phyloP scores from a whole-genome alignment of 1,140 invertebrate genomes.

The Pachyrhynchus sulphureomaculatus region DNA sequence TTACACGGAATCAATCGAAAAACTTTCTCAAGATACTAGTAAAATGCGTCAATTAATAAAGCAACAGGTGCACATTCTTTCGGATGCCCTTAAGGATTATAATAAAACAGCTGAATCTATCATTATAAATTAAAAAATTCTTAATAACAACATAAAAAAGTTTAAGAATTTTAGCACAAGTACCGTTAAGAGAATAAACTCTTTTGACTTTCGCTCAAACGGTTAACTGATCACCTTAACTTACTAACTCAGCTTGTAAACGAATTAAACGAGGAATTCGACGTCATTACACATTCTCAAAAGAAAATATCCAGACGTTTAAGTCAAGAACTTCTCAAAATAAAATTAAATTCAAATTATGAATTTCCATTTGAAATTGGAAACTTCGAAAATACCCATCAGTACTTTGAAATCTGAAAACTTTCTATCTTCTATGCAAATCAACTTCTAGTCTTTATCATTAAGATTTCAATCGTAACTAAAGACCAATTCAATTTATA shows the following conservation, averaged over 20 bases:
- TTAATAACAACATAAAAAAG: too few relatives aligned
- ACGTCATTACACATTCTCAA: conserved; percentile 23
- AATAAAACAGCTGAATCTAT: background rate
- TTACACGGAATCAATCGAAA: conserved; percentile 38
- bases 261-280: conserved; percentile 25
- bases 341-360: conserved; percentile 12
- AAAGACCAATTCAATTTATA: conserved; percentile 1
- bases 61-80: conserved; percentile 30
- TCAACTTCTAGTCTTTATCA: conserved; percentile 2
- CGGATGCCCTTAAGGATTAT: conserved; percentile 4
- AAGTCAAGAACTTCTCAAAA: background rate
- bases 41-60: conserved; percentile 25
- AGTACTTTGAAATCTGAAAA: conserved; percentile 7
- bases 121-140: too few relatives aligned
- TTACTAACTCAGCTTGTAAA: conserved; percentile 10
- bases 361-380: too few relatives aligned
- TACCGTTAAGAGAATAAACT: background rate
- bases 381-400: conserved; percentile 3
- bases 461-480: background rate
- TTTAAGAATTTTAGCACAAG: background rate
- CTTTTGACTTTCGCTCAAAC: background rate
- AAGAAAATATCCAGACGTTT: conserved; percentile 24
- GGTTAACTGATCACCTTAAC: conserved; percentile 2
- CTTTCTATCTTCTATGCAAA: background rate
- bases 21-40: conserved; percentile 15